Percentiles rank a stretch among this genome's conserved stretches.
phyloP scores from a whole-genome alignment of 2,888 invertebrate species.

The Myopa tessellatipennis region DNA sequence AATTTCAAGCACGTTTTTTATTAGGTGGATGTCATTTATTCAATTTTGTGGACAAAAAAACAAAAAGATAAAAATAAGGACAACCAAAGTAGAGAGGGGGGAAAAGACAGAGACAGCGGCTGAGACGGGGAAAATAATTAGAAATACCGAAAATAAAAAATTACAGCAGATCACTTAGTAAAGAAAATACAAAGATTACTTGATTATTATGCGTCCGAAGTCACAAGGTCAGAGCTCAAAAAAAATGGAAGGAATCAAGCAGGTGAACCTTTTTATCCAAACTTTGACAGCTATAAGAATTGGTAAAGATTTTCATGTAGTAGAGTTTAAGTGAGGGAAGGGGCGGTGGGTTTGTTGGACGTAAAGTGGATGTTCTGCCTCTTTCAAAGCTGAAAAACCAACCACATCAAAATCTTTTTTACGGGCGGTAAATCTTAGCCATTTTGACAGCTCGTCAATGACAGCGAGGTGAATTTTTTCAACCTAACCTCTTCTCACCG shows the following conservation, averaged over 20 bases:
- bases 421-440: not conserved
- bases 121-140: no score
- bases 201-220: slow-evolving; percentile 28
- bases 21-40: slow-evolving; percentile 50
- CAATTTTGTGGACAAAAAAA: slow-evolving; percentile 18
- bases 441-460: slow-evolving; percentile 24
- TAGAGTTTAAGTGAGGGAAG: not conserved
- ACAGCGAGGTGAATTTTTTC: not conserved
- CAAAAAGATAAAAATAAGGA: not conserved
- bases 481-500: not conserved
- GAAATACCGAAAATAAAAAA: slow-evolving; percentile 10
- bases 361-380: no score
- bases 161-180: not conserved
- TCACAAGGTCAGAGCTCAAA: not conserved
- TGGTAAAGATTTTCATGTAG: no score
- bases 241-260: not conserved
- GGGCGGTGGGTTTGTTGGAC: not conserved
- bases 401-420: no score
- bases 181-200: slow-evolving; percentile 17
- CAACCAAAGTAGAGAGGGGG: not conserved
- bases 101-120: not conserved
- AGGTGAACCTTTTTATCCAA: not conserved
- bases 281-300: no score
- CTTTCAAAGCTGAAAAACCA: no score
- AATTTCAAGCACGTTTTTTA: slow-evolving; percentile 53